These are phyloP conservation scores for Drosophila parabipectinata DNA, from an alignment of 1,140 invertebrate genomes.

Conservation along the genomic window DNA sequence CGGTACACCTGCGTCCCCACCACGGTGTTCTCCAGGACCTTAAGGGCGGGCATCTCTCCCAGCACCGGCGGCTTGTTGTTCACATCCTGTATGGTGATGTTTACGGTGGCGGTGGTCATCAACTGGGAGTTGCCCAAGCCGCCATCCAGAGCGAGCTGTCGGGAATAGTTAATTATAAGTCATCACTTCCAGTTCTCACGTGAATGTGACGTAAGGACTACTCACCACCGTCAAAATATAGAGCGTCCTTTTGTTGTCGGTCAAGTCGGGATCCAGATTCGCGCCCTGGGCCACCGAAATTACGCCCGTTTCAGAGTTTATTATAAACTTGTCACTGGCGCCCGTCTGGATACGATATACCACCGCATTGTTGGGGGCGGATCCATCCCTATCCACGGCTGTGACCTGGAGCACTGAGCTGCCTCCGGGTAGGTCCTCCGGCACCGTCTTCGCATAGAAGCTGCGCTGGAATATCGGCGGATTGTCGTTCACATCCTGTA, in stretches of 20 bases:
- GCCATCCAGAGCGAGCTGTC: conserved; percentile 91
- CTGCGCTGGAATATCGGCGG: conserved; percentile 91
- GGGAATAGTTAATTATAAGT: background rate
- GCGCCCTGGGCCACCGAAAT: conserved; percentile 94
- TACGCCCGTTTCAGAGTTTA: conserved; percentile 91
- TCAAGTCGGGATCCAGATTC: conserved; percentile 94
- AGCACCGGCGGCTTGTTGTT: conserved; percentile 95
- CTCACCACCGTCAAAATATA: conserved; percentile 89
- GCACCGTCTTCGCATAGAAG: conserved; percentile 90
- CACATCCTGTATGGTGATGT: conserved; percentile 94
- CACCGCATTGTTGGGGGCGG: conserved; percentile 92
- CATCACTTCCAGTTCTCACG: background rate
- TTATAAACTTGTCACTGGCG: conserved; percentile 95
- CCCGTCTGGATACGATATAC: conserved; percentile 95
- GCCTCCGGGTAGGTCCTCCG: conserved; percentile 92
- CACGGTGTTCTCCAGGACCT: conserved; percentile 90
- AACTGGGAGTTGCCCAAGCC: conserved; percentile 92
- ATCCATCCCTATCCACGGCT: conserved; percentile 93
- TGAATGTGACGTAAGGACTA: conserved; percentile 6
- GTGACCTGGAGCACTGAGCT: conserved; percentile 92
- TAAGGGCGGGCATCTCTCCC: conserved; percentile 86
- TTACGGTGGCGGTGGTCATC: conserved; percentile 89
- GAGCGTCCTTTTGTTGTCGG: conserved; percentile 88
- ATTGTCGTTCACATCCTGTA: conserved; percentile 95
- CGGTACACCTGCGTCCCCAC: conserved; percentile 89